phyloP scores from a whole-genome alignment of 2,888 invertebrate species.

The Nycteola revayana region DNA sequence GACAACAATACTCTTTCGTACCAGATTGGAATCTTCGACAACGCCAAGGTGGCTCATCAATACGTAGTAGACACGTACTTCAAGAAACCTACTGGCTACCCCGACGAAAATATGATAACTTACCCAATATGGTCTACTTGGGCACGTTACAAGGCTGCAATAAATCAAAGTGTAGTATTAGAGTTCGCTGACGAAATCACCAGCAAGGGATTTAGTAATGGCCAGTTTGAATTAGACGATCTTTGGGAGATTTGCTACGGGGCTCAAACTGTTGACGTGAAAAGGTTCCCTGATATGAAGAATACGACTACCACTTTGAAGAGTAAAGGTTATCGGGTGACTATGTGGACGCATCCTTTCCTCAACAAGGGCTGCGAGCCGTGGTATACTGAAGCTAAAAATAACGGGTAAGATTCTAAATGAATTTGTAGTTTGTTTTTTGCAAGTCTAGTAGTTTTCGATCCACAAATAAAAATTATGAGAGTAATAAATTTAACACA shows the following conservation, averaged over 20 bases:
- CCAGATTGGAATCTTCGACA: slow-evolving; percentile 82
- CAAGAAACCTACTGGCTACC: slow-evolving; percentile 79
- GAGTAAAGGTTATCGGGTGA: slow-evolving; percentile 77
- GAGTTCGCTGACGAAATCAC: slow-evolving; percentile 77
- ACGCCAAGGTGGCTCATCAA: slow-evolving; percentile 82
- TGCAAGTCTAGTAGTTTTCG: too few species aligned
- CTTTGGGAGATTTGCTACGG: slow-evolving; percentile 85
- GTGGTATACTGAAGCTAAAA: slow-evolving; percentile 66
- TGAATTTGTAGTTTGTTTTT: too few species aligned
- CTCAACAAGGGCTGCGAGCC: slow-evolving; percentile 81
- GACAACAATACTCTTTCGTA: slow-evolving; percentile 75
- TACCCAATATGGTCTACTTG: slow-evolving; percentile 87
- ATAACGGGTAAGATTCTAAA: slow-evolving; percentile 61
- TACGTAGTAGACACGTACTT: slow-evolving; percentile 83
- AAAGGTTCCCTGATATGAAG: slow-evolving; percentile 80
- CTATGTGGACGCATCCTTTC: slow-evolving; percentile 85
- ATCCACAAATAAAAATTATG: too few species aligned
- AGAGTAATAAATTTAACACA: too few species aligned
- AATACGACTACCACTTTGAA: slow-evolving; percentile 64
- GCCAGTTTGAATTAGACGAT: slow-evolving; percentile 85
- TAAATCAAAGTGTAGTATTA: slow-evolving; percentile 74
- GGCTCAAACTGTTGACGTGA: slow-evolving; percentile 70
- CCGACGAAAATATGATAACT: slow-evolving; percentile 78
- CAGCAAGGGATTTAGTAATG: slow-evolving; percentile 71
- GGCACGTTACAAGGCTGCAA: slow-evolving; percentile 80